Conservation (phyloP, 2,888 invertebrate genomes). For the Selenia dentaria region DNA sequence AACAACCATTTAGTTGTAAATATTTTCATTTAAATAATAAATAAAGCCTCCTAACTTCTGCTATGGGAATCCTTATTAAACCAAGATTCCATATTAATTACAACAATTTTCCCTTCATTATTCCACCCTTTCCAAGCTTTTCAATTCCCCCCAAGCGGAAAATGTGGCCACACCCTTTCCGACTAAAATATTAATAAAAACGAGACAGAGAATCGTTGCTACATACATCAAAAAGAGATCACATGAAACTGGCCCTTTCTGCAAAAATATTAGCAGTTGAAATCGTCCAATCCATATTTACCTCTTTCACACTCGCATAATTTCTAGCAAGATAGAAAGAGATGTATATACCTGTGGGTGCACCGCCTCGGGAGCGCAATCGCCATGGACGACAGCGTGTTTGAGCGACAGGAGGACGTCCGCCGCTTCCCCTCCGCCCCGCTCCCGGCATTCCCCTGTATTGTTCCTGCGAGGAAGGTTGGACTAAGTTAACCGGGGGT, state of each 20-base stretch:
- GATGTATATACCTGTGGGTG: slow-evolving; percentile 78
- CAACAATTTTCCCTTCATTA: slow-evolving; percentile 49
- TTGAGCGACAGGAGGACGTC: slow-evolving; percentile 94
- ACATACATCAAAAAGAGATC: slow-evolving; percentile 13
- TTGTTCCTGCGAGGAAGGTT: slow-evolving; percentile 59
- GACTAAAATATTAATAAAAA: slow-evolving; percentile 7
- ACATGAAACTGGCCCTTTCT: not conserved
- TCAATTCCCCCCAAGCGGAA: slow-evolving; percentile 31
- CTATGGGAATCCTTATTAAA: slow-evolving; percentile 46
- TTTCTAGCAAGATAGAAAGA: slow-evolving; percentile 40
- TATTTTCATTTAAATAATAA: slow-evolving; percentile 28
- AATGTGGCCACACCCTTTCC: slow-evolving; percentile 1
- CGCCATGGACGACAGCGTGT: slow-evolving; percentile 94
- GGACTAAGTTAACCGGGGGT: slow-evolving; percentile 24
- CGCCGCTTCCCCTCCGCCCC: slow-evolving; percentile 89
- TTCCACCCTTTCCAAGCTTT: slow-evolving; percentile 26
- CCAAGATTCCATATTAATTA: slow-evolving; percentile 61
- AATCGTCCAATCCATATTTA: not conserved
- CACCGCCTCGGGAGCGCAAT: slow-evolving; percentile 78
- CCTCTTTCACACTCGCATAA: slow-evolving; percentile 1
- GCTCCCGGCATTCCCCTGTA: slow-evolving; percentile 82
- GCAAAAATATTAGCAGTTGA: not conserved
- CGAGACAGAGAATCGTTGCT: slow-evolving; percentile 9
- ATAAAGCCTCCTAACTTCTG: slow-evolving; percentile 25
- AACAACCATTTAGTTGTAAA: too few species aligned